Base-by-base conservation (phyloP, 2,113 vertebrate species). In the Corythornis cristatus region DNA sequence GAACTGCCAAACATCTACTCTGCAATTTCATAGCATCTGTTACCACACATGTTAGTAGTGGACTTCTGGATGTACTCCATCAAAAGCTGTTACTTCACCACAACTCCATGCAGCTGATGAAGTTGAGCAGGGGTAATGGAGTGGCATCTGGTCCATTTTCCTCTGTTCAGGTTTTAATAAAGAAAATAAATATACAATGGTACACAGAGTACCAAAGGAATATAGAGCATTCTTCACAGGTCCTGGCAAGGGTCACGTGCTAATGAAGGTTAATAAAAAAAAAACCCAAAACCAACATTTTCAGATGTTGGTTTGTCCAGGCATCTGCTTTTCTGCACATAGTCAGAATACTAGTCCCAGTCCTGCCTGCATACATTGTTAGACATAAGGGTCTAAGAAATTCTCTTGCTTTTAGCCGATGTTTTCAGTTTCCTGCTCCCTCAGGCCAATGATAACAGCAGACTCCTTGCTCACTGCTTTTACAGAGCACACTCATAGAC, bases 111-210 rank as follows among this genome's bases (percentile, higher is more conserved):
- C 66, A 92, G 58, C 50, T 90, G 88, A 85, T 70, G 75, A 79
- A 89, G 89, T n/a, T 81, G 83, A 84, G 46, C 73, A 40, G 58
- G 45, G 33, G 25, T 76, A 82, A 95, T 76, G 78, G 88, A 68
- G 75, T 88, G 42, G 75, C 90, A 87, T 88, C 45, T 54, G 25
- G 28, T 35, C 53, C 71, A 43, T 84, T 93, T 94, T 46, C 45
- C 37, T 84, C 62, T 70, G 54, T 53, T 37, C 64, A 85, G 61
- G 35, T 89, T 94, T 90, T 93, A 94, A 93, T 88, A 95, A 93
- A 94, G 61, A 83, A 93, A 92, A 88, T n/a, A 90, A 94, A 92
- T 83, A 87, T 8, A 62, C 77, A 73, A 31, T 46, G 46, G 19
- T 54, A 54, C 11, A 3, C 25, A 31, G 46, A 84, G 22, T n/a